Evolutionary conservation across 2,888 invertebrate genomes (phyloP).

Genomic region (Lissonota sp.): DNA sequence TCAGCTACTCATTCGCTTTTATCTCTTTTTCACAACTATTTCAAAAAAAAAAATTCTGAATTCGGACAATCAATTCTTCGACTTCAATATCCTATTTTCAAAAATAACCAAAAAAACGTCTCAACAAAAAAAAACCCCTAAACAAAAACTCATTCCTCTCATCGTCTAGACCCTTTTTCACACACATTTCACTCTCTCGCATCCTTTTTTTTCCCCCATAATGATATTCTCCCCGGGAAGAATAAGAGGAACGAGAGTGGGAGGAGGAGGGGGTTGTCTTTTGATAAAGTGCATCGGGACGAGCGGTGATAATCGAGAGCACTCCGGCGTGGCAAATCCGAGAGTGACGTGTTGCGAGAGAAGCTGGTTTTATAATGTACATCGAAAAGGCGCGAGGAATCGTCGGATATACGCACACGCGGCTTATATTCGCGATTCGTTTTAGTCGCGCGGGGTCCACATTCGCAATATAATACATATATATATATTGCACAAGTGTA

Average conservation of each 20-base stretch:
- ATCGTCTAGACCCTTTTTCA: conserved; percentile 1
- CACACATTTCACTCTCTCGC: background rate
- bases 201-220: background rate
- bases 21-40: background rate
- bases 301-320: conserved; percentile 62
- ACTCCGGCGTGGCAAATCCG: conserved; percentile 53
- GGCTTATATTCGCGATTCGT: conserved; percentile 56
- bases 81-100: too few species aligned
- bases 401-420: conserved; percentile 14
- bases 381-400: conserved; percentile 23
- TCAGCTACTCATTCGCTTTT: background rate
- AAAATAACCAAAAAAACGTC: too few species aligned
- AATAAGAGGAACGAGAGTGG: too few species aligned
- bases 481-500: too few species aligned
- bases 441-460: conserved; percentile 43
- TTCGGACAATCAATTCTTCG: background rate
- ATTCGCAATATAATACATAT: conserved; percentile 5
- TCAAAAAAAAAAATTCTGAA: too few species aligned
- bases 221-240: conserved; percentile 24
- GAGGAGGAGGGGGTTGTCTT: conserved; percentile 17
- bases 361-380: conserved; percentile 56
- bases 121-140: too few species aligned
- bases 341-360: conserved; percentile 47
- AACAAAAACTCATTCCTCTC: background rate
- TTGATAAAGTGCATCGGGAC: conserved; percentile 63